A percentile compares a stretch with the other conserved stretches of the same genome.
Evolutionary conservation across 2,797 vertebrate species (phyloP).

Genomic region (Epinephelus awoara): DNA sequence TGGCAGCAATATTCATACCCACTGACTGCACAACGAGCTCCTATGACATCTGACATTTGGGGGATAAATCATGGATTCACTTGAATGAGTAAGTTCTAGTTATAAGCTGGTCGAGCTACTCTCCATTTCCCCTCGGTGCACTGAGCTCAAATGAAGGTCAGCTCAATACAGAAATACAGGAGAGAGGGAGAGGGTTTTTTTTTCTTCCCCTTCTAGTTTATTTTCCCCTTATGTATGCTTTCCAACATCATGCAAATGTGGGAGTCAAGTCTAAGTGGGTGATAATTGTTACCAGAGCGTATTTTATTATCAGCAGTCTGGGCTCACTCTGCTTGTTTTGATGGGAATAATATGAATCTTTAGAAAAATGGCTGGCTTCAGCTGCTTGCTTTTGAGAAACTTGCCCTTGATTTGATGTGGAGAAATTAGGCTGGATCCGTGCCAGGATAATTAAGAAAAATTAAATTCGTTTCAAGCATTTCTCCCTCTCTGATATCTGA

Average conservation of each 20-base stretch:
- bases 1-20: slow-evolving; percentile 76
- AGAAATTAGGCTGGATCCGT: slow-evolving; percentile 45
- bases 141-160: slow-evolving; percentile 78
- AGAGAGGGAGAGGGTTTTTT: neutral
- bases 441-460: slow-evolving; percentile 47
- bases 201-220: slow-evolving; percentile 32
- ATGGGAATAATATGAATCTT: slow-evolving; percentile 65
- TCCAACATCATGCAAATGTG: slow-evolving; percentile 77
- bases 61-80: slow-evolving; percentile 80
- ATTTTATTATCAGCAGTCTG: slow-evolving; percentile 82
- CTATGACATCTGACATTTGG: slow-evolving; percentile 82
- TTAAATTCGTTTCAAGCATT: slow-evolving; percentile 44
- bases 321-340: slow-evolving; percentile 69
- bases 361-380: slow-evolving; percentile 40
- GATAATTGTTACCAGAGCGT: slow-evolving; percentile 81
- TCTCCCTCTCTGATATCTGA: slow-evolving; percentile 46
- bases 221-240: slow-evolving; percentile 52
- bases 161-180: slow-evolving; percentile 49
- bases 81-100: slow-evolving; percentile 78
- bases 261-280: slow-evolving; percentile 79
- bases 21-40: slow-evolving; percentile 76
- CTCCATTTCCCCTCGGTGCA: slow-evolving; percentile 63
- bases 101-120: slow-evolving; percentile 70
- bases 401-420: slow-evolving; percentile 43
- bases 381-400: slow-evolving; percentile 53